Evolutionary conservation across 2,113 vertebrate genomes (phyloP), one percentile per base, ranked within the genome.

Genomic region (Aix galericulata): DNA sequence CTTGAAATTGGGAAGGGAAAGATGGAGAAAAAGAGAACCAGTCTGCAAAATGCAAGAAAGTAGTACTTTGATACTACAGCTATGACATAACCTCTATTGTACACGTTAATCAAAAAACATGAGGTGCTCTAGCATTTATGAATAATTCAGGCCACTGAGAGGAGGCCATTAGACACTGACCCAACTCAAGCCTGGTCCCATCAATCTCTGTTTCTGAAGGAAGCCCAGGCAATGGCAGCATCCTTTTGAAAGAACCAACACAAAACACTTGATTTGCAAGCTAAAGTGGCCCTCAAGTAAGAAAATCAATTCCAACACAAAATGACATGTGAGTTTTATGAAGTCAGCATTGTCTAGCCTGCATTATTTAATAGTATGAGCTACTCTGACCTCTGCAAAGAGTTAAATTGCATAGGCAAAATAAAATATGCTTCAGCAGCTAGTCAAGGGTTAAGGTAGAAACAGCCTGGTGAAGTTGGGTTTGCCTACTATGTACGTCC

Each of bases 221-320:
- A 82, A 94, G 91, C 84, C 82, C 8, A 20, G 92, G 95, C 91
- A 96, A 86, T 59, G 80, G 64, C 89, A 92, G 36, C 77, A 88
- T 95, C 86, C 69, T 86, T 95, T 66, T 68, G 96, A 91, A 96
- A 17, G 69, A 90, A 89, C 25, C 44, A 90, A 80, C 56, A 38
- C 71, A 89, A 92, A 94, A 91, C 93, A 64, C 87, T 82, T 98
- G 97, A 98, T 97, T 97, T 97, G 97, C 91, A 95, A 96, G 85
- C 94, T 64, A 84, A 92, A 93, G 92, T 91, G 88, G 92, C 94
- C 96, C 90, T 96, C 80, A 67, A 93, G 94, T 88, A 96, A 69
- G 94, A 97, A 98, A 98, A 98, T 98, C 96, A 97, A 97, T 98
- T 96, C 94, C 90, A 96, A 96, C 92, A 89, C 75, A 95, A 96